phyloP scores from a whole-genome alignment of 2,797 vertebrate species.

The Anguilla marmorata region DNA sequence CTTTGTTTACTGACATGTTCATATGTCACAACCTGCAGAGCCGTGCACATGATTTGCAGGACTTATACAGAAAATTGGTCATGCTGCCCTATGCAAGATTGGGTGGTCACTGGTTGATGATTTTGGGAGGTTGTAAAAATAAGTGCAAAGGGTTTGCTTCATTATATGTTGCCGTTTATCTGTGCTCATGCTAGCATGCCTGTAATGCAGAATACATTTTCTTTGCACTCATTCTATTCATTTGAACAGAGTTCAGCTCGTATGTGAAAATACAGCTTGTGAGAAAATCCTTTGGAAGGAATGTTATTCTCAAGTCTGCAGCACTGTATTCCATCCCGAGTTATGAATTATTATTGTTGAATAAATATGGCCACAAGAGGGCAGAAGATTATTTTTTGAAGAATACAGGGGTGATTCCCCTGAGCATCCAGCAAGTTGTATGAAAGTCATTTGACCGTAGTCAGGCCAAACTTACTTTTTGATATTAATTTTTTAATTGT shows the following conservation, averaged over 20 bases:
- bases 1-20: background rate
- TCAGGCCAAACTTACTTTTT: background rate
- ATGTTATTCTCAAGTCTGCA: background rate
- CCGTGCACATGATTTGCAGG: background rate
- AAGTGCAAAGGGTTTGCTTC: no score
- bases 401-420: background rate
- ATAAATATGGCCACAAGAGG: conserved; percentile 35
- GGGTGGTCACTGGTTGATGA: background rate
- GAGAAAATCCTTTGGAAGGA: background rate
- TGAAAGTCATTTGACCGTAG: background rate
- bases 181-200: no score
- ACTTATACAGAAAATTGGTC: no score
- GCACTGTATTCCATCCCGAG: background rate
- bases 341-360: background rate
- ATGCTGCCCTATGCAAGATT: background rate
- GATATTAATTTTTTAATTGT: background rate
- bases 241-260: background rate
- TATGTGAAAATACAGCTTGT: background rate
- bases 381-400: conserved; percentile 18
- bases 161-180: no score
- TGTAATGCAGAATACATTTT: no score
- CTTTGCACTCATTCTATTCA: background rate
- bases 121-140: no score
- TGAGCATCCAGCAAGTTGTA: background rate
- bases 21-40: background rate